Conservation (phyloP, 2,888 invertebrate species). For the Matsumyia berberina region DNA sequence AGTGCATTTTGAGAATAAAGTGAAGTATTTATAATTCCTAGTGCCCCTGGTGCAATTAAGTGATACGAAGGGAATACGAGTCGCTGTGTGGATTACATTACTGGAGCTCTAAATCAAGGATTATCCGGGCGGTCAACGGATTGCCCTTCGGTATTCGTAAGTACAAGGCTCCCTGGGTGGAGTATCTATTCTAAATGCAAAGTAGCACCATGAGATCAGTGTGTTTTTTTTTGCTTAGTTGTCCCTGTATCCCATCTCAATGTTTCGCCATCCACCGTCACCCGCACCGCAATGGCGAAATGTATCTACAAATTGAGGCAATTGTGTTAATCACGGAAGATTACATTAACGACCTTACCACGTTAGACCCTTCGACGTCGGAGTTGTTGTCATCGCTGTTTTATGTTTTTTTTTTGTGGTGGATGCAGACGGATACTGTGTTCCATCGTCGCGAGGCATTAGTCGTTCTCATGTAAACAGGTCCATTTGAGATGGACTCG, state of each 20-base stretch:
- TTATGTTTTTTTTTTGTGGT: constrained; percentile 26
- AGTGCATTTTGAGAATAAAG: constrained; percentile 51
- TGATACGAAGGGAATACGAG: constrained; percentile 13
- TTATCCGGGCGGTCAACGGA: constrained; percentile 54
- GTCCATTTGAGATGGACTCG: constrained; percentile 65
- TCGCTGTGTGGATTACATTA: constrained; percentile 61
- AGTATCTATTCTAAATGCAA: constrained; percentile 71
- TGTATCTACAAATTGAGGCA: constrained; percentile 72
- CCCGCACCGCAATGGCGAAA: constrained; percentile 21
- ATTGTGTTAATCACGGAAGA: constrained; percentile 73
- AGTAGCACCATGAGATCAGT: constrained; percentile 39
- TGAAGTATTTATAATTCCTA: constrained; percentile 37
- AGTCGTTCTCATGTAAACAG: constrained; percentile 71
- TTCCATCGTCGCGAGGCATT: constrained; percentile 50
- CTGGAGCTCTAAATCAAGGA: constrained; percentile 65
- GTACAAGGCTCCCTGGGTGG: too few relatives aligned
- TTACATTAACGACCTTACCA: constrained; percentile 72
- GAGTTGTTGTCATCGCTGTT: constrained; percentile 28
- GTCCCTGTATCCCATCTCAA: constrained; percentile 15
- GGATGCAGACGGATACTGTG: constrained; percentile 17
- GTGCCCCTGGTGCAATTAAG: constrained; percentile 45
- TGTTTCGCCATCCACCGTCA: not conserved
- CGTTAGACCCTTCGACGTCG: constrained; percentile 64
- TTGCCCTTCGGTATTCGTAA: constrained; percentile 40
- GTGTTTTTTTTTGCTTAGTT: constrained; percentile 8